These are phyloP conservation scores for Philhelius pedissequus DNA, from an alignment of 2,888 invertebrate genomes.

Conservation along the genomic window DNA sequence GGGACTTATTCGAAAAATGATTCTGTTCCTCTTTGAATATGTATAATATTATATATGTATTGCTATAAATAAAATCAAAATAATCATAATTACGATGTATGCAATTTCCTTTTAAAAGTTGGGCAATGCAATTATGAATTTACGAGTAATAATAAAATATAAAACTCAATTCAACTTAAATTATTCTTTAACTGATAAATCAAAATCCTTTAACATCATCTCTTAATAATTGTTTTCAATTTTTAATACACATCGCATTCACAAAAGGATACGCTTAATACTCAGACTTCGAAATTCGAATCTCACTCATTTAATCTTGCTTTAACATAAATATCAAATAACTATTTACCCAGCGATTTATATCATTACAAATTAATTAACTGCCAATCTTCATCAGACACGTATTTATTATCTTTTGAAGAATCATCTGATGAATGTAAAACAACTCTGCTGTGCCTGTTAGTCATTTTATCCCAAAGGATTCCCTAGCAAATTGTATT, in stretches of 20 bases:
- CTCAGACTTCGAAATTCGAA: not conserved
- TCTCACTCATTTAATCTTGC: not conserved
- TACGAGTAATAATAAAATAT: no score
- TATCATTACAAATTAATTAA: constrained; percentile 28
- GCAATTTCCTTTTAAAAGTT: no score
- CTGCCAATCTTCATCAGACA: constrained; percentile 28
- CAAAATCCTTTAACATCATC: no score
- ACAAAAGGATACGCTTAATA: not conserved
- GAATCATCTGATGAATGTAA: constrained; percentile 31
- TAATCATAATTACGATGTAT: no score
- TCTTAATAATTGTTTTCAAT: not conserved
- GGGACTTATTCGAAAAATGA: no score
- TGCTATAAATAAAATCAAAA: no score
- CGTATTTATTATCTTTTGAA: constrained; percentile 29
- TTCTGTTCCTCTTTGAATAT: no score
- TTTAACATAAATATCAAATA: constrained; percentile 20
- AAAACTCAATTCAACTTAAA: no score
- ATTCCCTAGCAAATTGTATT: constrained; percentile 11
- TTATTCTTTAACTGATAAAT: no score
- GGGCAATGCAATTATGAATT: no score
- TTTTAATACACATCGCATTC: no score
- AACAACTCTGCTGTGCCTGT: constrained; percentile 7
- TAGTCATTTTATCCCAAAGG: constrained; percentile 18
- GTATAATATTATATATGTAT: no score
- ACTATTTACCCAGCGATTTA: constrained; percentile 23